Conservation (phyloP, 2,888 invertebrate genomes). For the Homarus gammarus region DNA sequence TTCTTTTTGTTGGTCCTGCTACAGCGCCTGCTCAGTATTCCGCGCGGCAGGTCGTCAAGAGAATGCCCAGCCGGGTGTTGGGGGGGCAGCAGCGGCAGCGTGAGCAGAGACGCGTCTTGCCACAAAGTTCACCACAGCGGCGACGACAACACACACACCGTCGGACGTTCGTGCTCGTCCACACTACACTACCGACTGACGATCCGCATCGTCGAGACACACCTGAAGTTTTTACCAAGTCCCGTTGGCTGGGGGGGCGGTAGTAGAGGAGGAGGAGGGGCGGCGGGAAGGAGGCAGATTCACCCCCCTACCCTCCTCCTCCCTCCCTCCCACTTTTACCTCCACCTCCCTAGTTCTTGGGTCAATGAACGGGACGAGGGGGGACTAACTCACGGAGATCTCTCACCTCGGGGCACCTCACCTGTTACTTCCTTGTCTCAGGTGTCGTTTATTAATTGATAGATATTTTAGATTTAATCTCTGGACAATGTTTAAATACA, state of each 20-base stretch:
- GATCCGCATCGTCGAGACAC: constrained; percentile 28
- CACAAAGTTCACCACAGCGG: neutral
- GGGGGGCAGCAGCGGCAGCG: neutral
- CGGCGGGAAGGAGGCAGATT: constrained; percentile 51
- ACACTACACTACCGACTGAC: constrained; percentile 44
- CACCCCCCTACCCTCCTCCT: constrained; percentile 10
- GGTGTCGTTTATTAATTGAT: too few species aligned
- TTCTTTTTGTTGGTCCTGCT: neutral
- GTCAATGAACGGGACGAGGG: constrained; percentile 49
- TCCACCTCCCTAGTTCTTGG: constrained; percentile 36
- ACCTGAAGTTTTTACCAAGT: constrained; percentile 62
- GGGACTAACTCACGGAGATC: constrained; percentile 3
- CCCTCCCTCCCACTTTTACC: constrained; percentile 39
- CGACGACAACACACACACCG: neutral
- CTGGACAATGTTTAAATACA: neutral
- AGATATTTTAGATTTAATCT: too few species aligned
- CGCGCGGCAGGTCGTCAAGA: constrained; percentile 1
- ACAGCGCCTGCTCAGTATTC: constrained; percentile 50
- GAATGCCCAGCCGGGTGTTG: neutral
- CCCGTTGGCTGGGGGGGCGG: constrained; percentile 50
- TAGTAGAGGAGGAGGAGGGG: constrained; percentile 13
- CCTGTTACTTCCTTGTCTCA: too few species aligned
- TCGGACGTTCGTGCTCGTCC: constrained; percentile 38
- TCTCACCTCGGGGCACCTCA: neutral
- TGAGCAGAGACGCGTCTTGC: constrained; percentile 13